Conservation (phyloP, 2,888 invertebrate species). For the Melipona bicolor region DNA sequence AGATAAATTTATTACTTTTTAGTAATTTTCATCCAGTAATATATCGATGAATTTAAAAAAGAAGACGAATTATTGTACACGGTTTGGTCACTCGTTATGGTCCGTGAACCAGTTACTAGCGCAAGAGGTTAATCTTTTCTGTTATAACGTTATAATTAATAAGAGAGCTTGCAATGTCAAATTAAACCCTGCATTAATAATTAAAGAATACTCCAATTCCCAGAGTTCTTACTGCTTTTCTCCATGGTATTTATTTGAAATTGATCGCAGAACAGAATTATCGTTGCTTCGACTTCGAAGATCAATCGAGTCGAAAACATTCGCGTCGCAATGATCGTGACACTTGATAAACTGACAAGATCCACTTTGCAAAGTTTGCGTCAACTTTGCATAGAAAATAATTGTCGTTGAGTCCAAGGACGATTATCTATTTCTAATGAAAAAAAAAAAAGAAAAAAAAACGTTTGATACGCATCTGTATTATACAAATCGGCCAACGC, state of each 20-base stretch:
- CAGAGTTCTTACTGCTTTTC: not conserved
- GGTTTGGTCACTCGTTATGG: too few species aligned
- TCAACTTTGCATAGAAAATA: constrained; percentile 63
- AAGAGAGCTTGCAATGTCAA: not conserved
- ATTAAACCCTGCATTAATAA: not conserved
- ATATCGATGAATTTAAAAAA: too few species aligned
- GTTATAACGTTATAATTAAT: not conserved
- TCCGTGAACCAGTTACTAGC: too few species aligned
- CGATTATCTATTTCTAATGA: constrained; percentile 9
- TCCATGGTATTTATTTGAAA: not conserved
- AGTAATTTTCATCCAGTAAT: too few species aligned
- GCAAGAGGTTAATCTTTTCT: too few species aligned
- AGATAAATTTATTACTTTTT: too few species aligned
- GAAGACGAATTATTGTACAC: too few species aligned
- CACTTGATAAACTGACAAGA: constrained; percentile 47
- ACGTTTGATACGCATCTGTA: too few species aligned
- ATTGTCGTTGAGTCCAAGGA: constrained; percentile 46
- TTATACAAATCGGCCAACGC: constrained; percentile 40
- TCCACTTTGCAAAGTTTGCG: constrained; percentile 31
- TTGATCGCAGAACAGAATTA: not conserved
- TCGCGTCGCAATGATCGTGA: constrained; percentile 39
- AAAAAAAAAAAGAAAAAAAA: not conserved
- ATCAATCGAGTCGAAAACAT: constrained; percentile 16
- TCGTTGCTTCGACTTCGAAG: not conserved
- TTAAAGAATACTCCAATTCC: not conserved